Evolutionary conservation across 2,113 vertebrate genomes (phyloP).

Genomic region (Xerus inauris): DNA sequence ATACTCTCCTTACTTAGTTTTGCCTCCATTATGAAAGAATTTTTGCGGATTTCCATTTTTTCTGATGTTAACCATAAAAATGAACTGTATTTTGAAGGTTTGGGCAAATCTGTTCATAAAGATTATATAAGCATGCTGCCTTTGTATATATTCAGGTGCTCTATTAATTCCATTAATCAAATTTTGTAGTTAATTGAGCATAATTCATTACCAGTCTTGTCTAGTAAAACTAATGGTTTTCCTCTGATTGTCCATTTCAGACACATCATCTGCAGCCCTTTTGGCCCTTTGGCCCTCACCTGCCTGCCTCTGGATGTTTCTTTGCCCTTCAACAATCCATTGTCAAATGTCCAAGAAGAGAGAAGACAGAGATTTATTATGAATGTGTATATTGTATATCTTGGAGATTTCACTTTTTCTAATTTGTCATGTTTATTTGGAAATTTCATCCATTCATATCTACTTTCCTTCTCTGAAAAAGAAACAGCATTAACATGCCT

Average conservation of each 20-base stretch:
- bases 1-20: neutral
- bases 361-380: neutral
- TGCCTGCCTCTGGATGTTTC: too few species aligned
- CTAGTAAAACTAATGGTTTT: neutral
- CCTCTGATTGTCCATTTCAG: neutral
- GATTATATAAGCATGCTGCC: neutral
- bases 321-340: neutral
- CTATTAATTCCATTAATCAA: neutral
- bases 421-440: neutral
- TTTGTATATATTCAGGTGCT: neutral
- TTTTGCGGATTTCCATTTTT: neutral
- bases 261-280: neutral
- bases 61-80: neutral
- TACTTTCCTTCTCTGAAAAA: neutral
- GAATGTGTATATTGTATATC: neutral
- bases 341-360: neutral
- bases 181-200: neutral
- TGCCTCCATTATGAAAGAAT: neutral
- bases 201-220: neutral
- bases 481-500: neutral
- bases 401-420: neutral
- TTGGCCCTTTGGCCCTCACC: neutral
- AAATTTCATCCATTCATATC: neutral
- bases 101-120: neutral
- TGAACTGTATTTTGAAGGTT: neutral